Evolutionary conservation across 2,797 vertebrate species (phyloP).

Genomic region (Enteromius anoplus): DNA sequence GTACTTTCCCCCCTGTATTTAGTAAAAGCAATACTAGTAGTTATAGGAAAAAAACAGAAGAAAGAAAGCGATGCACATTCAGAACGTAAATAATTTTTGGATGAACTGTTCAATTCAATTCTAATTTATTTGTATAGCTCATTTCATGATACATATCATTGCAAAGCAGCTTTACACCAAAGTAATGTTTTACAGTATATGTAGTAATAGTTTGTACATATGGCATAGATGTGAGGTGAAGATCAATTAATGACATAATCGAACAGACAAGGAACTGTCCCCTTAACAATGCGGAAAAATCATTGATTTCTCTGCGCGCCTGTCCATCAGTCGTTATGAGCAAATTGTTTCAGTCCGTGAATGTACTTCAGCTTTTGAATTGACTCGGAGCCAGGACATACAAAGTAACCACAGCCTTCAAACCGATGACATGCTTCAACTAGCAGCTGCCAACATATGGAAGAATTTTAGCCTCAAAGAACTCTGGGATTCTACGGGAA

Average conservation of each 20-base stretch:
- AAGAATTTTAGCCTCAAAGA: not conserved
- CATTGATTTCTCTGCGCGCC: not conserved
- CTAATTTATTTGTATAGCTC: too few relatives aligned
- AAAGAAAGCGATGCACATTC: not conserved
- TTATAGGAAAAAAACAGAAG: not conserved
- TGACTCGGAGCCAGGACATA: not conserved
- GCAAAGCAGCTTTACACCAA: too few relatives aligned
- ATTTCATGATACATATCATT: too few relatives aligned
- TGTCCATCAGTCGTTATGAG: not conserved
- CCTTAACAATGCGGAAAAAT: not conserved
- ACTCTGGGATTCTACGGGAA: not conserved
- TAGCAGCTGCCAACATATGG: slow-evolving; percentile 19
- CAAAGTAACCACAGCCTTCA: not conserved
- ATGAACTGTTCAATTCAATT: not conserved
- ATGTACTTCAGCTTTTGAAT: slow-evolving; percentile 1
- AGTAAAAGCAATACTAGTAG: not conserved
- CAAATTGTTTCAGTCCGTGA: not conserved
- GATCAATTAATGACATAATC: too few relatives aligned
- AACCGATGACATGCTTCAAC: not conserved
- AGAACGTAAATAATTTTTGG: not conserved
- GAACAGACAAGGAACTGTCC: not conserved
- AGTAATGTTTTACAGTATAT: too few relatives aligned
- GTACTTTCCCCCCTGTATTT: not conserved
- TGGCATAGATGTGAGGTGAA: too few relatives aligned
- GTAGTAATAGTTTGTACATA: too few relatives aligned